Percentiles rank a stretch among this genome's conserved stretches.
phyloP scores from a whole-genome alignment of 2,888 invertebrate species.

The Erebia ligea region DNA sequence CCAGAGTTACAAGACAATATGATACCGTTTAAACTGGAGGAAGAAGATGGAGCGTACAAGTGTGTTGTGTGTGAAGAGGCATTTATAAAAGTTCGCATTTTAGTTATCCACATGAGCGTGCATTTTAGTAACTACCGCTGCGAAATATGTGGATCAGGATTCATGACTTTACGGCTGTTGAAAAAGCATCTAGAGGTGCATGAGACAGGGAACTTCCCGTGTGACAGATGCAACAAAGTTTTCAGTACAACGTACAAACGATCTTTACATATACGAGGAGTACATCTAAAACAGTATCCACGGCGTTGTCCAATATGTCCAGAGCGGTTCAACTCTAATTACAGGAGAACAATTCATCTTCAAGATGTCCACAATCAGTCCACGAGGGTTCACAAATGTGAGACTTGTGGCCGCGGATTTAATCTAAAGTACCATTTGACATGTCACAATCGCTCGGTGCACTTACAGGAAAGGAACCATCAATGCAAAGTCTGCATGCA shows the following conservation, averaged over 20 bases:
- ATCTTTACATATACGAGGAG: constrained; percentile 69
- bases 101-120: constrained; percentile 77
- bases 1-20: constrained; percentile 71
- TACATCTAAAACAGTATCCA: constrained; percentile 71
- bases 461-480: constrained; percentile 76
- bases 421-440: constrained; percentile 73
- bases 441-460: constrained; percentile 74
- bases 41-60: constrained; percentile 57
- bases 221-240: constrained; percentile 69
- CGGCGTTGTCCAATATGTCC: constrained; percentile 75
- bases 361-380: constrained; percentile 76
- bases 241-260: constrained; percentile 72
- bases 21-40: constrained; percentile 70
- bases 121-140: constrained; percentile 79
- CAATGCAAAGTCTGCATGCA: constrained; percentile 80
- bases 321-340: constrained; percentile 75
- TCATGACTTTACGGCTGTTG: constrained; percentile 71
- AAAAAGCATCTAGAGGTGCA: constrained; percentile 77
- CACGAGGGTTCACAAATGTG: constrained; percentile 74
- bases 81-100: constrained; percentile 70
- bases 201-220: constrained; percentile 71
- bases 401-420: constrained; percentile 72
- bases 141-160: constrained; percentile 74
- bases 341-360: constrained; percentile 73
- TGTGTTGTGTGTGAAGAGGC: constrained; percentile 70